Evolutionary conservation across 1,140 invertebrate genomes (phyloP), one percentile per base, ranked within the genome.

Genomic region (Anastrepha ludens): DNA sequence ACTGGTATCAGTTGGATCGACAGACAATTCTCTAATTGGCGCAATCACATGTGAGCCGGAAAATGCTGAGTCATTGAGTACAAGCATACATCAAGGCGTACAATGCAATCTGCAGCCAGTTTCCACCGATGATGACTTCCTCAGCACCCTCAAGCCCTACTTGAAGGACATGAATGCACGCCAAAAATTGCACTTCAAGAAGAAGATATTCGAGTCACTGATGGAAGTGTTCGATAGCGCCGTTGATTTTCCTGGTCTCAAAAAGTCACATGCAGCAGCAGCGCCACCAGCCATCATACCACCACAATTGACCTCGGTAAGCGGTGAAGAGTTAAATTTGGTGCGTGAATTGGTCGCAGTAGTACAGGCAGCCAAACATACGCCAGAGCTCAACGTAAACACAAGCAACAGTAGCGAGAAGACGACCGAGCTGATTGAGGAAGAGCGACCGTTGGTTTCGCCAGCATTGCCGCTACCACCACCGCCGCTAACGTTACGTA

Each of bases 171-270:
- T 92, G 91, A 92, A 92, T 74, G 9, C 87, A 8, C 90, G 91
- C 44, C 91, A 92, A 86, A 92, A 92, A 78, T 41, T 92, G 67
- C 88, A 87, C 15, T 92, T 92, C 81, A 92, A 92, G 78, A 74
- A 89, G 39, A 92, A 92, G 78, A 88, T 92, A 0, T 90, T 90
- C 5, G 60, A 90, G 11, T 85, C 91, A 0, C 29, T 92, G 0
- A 92, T 91, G 90, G 91, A 92, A 86, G 92, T 90, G 4, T 92
- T 92, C n/a, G 91, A 92, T 4, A 91, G 90, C 87, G 90, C 88
- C 81, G 90, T 89, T n/a, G 90, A 91, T 50, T 92, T 92, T 20
- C 65, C 70, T 0, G 3, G 7, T 29, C 6, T 17, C 0, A 50
- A 44, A 0, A 47, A 29, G 20, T 6, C 59, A 20, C 29, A 62